Conservation (phyloP, 2,113 vertebrate species). For the Passerina amoena region DNA sequence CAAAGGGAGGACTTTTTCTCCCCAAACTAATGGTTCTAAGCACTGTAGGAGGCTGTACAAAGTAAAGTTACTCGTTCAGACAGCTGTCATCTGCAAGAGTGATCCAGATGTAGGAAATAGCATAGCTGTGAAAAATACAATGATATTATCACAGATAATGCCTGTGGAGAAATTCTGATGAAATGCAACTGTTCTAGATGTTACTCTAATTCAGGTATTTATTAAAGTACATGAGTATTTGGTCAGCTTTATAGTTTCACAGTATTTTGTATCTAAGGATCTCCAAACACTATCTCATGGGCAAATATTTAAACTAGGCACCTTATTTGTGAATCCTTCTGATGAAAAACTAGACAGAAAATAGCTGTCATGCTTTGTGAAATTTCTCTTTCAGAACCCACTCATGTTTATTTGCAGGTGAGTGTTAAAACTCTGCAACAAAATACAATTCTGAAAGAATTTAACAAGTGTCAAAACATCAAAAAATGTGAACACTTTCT, state of each 20-base stretch:
- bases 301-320: neutral
- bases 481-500: neutral
- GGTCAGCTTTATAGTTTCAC: neutral
- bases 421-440: neutral
- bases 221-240: neutral
- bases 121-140: neutral
- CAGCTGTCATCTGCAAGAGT: constrained; percentile 24
- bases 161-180: neutral
- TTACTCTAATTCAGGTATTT: neutral
- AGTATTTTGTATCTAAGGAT: neutral
- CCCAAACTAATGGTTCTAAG: neutral
- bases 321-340: neutral
- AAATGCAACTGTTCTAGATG: neutral
- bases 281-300: neutral
- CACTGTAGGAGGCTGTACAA: neutral
- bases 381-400: neutral
- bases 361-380: neutral
- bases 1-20: neutral
- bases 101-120: neutral
- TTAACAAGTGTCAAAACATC: neutral
- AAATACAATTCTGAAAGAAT: neutral
- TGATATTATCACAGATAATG: neutral
- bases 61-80: neutral
- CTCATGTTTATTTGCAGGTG: neutral
- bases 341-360: neutral